Conservation (phyloP, 1,140 invertebrate species). For the Pteromalus puparum region DNA sequence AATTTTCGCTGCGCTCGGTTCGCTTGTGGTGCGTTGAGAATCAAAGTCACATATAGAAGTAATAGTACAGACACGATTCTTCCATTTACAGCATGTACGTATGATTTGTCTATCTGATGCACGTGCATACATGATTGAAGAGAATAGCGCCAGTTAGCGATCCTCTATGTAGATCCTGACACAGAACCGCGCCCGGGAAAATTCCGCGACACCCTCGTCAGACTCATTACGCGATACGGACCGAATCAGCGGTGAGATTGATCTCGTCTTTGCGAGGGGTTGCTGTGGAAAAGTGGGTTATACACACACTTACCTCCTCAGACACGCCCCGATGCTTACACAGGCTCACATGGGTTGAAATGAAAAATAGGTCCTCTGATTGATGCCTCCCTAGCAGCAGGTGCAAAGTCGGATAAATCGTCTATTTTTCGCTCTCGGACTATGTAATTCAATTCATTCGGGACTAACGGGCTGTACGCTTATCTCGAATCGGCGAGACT, state of each 20-base stretch:
- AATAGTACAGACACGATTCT: no score
- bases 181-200: background rate
- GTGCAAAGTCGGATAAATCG: background rate
- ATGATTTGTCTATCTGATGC: background rate
- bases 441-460: background rate
- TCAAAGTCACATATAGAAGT: no score
- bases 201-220: background rate
- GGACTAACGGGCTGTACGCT: background rate
- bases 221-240: background rate
- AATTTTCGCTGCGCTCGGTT: background rate
- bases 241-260: background rate
- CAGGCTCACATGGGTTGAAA: background rate
- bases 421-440: background rate
- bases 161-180: no score
- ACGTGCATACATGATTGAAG: background rate
- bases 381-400: background rate
- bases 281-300: background rate
- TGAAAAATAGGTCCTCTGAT: background rate
- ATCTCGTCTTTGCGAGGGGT: background rate
- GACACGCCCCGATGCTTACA: background rate
- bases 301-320: background rate
- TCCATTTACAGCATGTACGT: slow-evolving; percentile 19
- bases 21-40: no score
- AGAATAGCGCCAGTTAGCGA: no score
- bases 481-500: slow-evolving; percentile 1